phyloP scores from a whole-genome alignment of 1,140 invertebrate species.

The Dendrolimus punctatus region DNA sequence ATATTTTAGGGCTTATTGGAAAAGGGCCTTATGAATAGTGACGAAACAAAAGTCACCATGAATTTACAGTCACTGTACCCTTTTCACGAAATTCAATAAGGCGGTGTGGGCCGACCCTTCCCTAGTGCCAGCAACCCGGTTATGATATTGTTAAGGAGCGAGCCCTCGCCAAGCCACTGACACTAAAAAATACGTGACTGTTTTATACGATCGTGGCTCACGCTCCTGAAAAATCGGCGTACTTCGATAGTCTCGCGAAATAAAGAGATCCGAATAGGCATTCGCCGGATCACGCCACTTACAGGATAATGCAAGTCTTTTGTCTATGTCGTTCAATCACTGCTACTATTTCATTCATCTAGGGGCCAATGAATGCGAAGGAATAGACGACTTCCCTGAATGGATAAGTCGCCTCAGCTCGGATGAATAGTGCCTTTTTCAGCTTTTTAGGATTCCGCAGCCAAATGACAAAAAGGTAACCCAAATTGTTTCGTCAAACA shows the following conservation, averaged over 20 bases:
- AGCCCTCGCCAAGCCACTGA: conserved; percentile 26
- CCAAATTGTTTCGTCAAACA: not conserved
- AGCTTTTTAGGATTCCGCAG: not conserved
- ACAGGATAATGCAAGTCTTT: conserved; percentile 29
- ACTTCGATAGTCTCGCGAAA: conserved; percentile 29
- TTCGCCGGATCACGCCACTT: conserved; percentile 31
- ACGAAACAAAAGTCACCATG: conserved; percentile 13
- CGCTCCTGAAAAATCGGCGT: conserved; percentile 27
- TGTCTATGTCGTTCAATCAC: conserved; percentile 37
- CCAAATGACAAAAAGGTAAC: not conserved
- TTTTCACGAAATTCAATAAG: conserved; percentile 55
- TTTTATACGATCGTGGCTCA: conserved; percentile 25
- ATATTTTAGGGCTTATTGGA: not conserved
- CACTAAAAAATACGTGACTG: conserved; percentile 41
- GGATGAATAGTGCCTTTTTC: not conserved
- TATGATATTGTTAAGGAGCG: conserved; percentile 37
- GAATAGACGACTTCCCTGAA: conserved; percentile 1
- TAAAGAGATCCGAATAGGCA: conserved; percentile 43
- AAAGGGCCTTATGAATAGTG: conserved; percentile 11
- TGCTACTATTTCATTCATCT: conserved; percentile 20
- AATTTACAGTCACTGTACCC: conserved; percentile 27
- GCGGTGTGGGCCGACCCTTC: conserved; percentile 22
- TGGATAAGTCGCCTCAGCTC: conserved; percentile 1
- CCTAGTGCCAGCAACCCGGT: conserved; percentile 26
- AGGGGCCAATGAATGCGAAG: not conserved